Evolutionary conservation across 2,888 invertebrate species (phyloP), one percentile per base, ranked within the genome.

Genomic region (Drosophila fulvimacula): DNA sequence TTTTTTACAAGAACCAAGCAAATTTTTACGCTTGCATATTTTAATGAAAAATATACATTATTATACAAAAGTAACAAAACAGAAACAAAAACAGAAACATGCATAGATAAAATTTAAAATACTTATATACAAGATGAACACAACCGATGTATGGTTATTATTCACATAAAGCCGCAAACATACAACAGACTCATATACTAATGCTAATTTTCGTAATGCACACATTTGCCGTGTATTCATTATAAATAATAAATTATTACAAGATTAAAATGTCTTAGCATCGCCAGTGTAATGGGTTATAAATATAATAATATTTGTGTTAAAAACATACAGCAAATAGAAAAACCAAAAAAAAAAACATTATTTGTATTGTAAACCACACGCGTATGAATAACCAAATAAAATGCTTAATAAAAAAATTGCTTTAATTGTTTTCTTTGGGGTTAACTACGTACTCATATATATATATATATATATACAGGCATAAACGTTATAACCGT

Each of bases 321-420:
- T 80, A 55, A 77, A 81, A 82, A 79, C 82, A 83, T 76, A 79
- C 76, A 75, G 73, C 57, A 76, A 71, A 83, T 76, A 68, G 59
- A 73, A 81, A 73, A 34, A 24, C 10, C 57, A 59, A n/a, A 38
- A 57, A 58, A 69, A 42, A 56, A 67, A 67, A 70, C 73, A 82
- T 80, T 87, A 89, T 87, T 89, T 88, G 88, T 90, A 91, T 90
- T 91, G 86, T 88, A 88, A 91, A 81, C 79, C 85, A 90, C 91
- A 90, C 90, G 90, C 89, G 80, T 90, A 90, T 79, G 68, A 88
- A 73, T 81, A 86, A 80, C 87, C 81, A 76, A 90, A 82, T 90
- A 83, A 81, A 89, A 79, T 86, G 86, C 86, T 86, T 86, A 86
- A 75, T 73, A 80, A 69, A 81, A 76, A 57, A 19, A 27, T 11